Percentiles rank a stretch among this genome's conserved stretches.
phyloP scores from a whole-genome alignment of 2,888 invertebrate species.

The Thumatha senex region DNA sequence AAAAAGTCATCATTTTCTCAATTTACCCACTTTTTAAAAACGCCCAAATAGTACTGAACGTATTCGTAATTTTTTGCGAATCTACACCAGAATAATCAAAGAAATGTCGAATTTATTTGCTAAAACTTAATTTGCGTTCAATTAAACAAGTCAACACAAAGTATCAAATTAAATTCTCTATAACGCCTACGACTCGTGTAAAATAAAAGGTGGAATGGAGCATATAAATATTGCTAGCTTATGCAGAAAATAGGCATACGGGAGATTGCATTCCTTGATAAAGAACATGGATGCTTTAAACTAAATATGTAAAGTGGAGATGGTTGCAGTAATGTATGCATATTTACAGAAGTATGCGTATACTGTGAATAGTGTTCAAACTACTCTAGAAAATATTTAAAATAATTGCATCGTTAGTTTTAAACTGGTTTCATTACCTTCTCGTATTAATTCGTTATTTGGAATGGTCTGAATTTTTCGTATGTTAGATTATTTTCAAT shows the following conservation, averaged over 20 bases:
- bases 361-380: conserved; percentile 14
- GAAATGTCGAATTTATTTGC: too few relatives aligned
- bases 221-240: conserved; percentile 41
- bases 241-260: conserved; percentile 60
- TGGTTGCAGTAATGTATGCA: conserved; percentile 37
- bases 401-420: conserved; percentile 17
- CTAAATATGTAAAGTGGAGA: conserved; percentile 50
- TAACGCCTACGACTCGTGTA: conserved; percentile 20
- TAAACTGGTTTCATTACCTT: conserved; percentile 25
- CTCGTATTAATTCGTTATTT: conserved; percentile 20
- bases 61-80: not conserved
- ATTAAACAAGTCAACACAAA: conserved; percentile 28
- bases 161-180: conserved; percentile 36
- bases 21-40: too few relatives aligned
- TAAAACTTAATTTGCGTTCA: conserved; percentile 13
- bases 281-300: conserved; percentile 44
- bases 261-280: conserved; percentile 64
- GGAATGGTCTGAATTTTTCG: conserved; percentile 13
- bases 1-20: too few relatives aligned
- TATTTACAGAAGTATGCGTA: conserved; percentile 33
- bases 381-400: conserved; percentile 35
- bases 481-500: too few relatives aligned
- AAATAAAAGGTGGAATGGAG: conserved; percentile 38
- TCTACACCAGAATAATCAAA: too few relatives aligned
- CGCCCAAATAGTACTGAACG: too few relatives aligned